These are phyloP conservation scores for Zelleria hepariella DNA, from an alignment of 2,888 invertebrate species.

Conservation along the genomic window DNA sequence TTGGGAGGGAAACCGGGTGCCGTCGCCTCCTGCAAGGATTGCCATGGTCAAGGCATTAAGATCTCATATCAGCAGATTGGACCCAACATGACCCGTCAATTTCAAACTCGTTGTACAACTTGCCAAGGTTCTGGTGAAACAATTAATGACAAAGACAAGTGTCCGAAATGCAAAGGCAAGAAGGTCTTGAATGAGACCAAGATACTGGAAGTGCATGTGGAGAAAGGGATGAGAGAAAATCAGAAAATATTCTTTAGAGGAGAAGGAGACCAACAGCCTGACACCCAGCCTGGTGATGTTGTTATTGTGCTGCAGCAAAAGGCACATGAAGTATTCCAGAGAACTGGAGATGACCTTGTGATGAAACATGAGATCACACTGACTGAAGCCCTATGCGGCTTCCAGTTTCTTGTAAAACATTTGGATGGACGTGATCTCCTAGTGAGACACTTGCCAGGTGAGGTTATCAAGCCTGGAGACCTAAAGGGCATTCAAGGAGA, in stretches of 20 bases:
- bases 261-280: constrained; percentile 93
- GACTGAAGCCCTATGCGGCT: constrained; percentile 93
- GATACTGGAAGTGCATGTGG: constrained; percentile 88
- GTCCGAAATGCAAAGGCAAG: constrained; percentile 85
- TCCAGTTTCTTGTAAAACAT: constrained; percentile 86
- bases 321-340: constrained; percentile 83
- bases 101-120: constrained; percentile 73
- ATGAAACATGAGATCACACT: constrained; percentile 83
- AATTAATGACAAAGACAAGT: constrained; percentile 86
- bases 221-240: constrained; percentile 90
- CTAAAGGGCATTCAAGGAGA: constrained; percentile 84
- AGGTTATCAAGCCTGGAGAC: constrained; percentile 86
- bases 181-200: constrained; percentile 87
- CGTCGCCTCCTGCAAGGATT: constrained; percentile 77
- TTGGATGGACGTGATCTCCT: constrained; percentile 89
- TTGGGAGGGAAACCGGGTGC: constrained; percentile 81
- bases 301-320: constrained; percentile 88
- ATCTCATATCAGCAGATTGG: constrained; percentile 79
- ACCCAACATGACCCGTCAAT: constrained; percentile 75
- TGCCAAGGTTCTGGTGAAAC: constrained; percentile 80
- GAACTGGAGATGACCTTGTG: constrained; percentile 81
- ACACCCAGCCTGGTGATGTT: constrained; percentile 89
- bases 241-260: constrained; percentile 89
- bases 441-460: constrained; percentile 83
- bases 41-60: constrained; percentile 84